Conservation (phyloP, 1,140 invertebrate species). For the Galleria mellonella region DNA sequence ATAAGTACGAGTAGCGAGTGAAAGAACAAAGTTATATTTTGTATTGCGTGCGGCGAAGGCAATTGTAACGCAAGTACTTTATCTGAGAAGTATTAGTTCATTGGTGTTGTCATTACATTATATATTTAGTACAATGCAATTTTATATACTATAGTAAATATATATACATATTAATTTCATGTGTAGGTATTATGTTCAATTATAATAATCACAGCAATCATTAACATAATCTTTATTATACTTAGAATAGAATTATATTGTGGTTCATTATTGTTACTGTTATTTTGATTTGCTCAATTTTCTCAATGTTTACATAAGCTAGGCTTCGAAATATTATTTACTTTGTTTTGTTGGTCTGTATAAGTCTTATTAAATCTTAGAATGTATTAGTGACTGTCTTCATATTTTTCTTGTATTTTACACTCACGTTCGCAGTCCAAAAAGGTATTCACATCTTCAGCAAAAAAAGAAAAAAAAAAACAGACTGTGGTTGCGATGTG, state of each 20-base stretch:
- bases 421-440: too few relatives aligned
- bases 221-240: slow-evolving; percentile 48
- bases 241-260: slow-evolving; percentile 34
- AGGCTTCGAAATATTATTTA: slow-evolving; percentile 38
- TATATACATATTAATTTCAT: slow-evolving; percentile 35
- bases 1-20: background rate
- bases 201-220: slow-evolving; percentile 43
- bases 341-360: slow-evolving; percentile 42
- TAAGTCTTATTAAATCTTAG: slow-evolving; percentile 16
- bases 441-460: too few relatives aligned
- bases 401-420: too few relatives aligned
- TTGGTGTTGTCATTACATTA: slow-evolving; percentile 52
- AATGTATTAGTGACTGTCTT: slow-evolving; percentile 9
- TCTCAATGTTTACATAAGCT: slow-evolving; percentile 61
- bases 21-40: slow-evolving; percentile 7
- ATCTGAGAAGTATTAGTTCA: slow-evolving; percentile 35
- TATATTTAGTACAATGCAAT: slow-evolving; percentile 60
- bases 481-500: too few relatives aligned
- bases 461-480: too few relatives aligned
- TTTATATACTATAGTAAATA: slow-evolving; percentile 29
- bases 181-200: slow-evolving; percentile 47
- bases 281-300: slow-evolving; percentile 73
- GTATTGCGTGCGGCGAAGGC: slow-evolving; percentile 15
- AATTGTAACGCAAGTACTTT: slow-evolving; percentile 51
- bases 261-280: slow-evolving; percentile 55